Percentiles rank a stretch among this genome's conserved stretches.
phyloP scores from a whole-genome alignment of 2,797 vertebrate species.

The Sebastes iracundus region DNA sequence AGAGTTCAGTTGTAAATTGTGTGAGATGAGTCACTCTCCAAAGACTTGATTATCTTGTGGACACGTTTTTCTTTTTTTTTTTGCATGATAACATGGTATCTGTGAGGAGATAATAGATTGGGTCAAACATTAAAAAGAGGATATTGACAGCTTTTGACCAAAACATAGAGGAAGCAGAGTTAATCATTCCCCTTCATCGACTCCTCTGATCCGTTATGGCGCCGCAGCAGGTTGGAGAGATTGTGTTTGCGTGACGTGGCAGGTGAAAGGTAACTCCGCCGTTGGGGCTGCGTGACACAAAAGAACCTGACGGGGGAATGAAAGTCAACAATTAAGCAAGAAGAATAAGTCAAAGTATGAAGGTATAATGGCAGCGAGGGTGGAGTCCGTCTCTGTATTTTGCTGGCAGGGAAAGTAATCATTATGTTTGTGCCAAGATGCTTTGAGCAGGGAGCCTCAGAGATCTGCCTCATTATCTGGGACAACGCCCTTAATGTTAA shows the following conservation, averaged over 20 bases:
- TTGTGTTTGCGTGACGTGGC: slow-evolving; percentile 34
- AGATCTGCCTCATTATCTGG: slow-evolving; percentile 41
- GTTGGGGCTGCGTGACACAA: slow-evolving; percentile 23
- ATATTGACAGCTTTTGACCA: slow-evolving; percentile 42
- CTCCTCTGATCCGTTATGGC: slow-evolving; percentile 11
- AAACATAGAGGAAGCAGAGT: slow-evolving; percentile 8
- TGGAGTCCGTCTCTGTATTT: slow-evolving; percentile 28
- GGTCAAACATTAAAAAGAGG: slow-evolving; percentile 42
- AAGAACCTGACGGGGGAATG: neutral
- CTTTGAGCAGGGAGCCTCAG: slow-evolving; percentile 52
- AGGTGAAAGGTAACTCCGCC: slow-evolving; percentile 24
- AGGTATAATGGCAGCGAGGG: slow-evolving; percentile 45
- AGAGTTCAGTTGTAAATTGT: neutral
- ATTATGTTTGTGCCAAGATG: slow-evolving; percentile 65
- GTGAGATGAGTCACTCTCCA: neutral
- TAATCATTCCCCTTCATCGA: slow-evolving; percentile 58
- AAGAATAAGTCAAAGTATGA: slow-evolving; percentile 4
- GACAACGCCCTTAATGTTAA: slow-evolving; percentile 59
- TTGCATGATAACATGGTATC: neutral
- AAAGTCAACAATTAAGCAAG: slow-evolving; percentile 14
- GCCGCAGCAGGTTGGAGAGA: neutral
- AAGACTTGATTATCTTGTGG: neutral
- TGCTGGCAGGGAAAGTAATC: slow-evolving; percentile 64
- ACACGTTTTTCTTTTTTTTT: neutral
- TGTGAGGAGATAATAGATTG: slow-evolving; percentile 3